These are phyloP conservation scores for Lathamus discolor DNA, from an alignment of 2,113 vertebrate genomes.

Conservation along the genomic window DNA sequence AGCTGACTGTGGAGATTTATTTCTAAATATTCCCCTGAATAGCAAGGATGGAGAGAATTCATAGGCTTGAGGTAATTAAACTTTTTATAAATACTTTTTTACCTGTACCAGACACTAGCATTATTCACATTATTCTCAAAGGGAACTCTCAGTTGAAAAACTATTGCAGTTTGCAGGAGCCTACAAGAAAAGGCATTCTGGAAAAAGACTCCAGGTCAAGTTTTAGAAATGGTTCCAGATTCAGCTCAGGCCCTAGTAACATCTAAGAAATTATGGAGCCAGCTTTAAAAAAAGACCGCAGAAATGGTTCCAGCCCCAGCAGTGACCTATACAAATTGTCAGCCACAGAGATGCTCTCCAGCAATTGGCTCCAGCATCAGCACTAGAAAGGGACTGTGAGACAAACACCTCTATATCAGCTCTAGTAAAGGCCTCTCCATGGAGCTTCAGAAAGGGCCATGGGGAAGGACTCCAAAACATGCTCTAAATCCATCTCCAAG, in stretches of 20 bases:
- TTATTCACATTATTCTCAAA: neutral
- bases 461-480: neutral
- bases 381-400: neutral
- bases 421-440: neutral
- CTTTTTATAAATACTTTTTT: neutral
- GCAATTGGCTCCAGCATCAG: neutral
- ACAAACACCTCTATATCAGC: neutral
- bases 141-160: neutral
- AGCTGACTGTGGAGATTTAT: neutral
- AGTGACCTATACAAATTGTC: neutral
- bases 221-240: neutral
- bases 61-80: constrained; percentile 1
- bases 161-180: neutral
- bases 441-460: neutral
- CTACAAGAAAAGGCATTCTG: neutral
- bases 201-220: neutral
- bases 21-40: neutral
- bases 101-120: neutral
- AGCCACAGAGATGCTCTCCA: neutral
- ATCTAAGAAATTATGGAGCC: neutral
- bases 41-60: constrained; percentile 4
- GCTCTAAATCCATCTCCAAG: neutral
- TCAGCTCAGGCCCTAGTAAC: neutral
- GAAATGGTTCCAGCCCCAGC: neutral
- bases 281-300: neutral